Base-by-base conservation (phyloP, 2,888 invertebrate species). In the Ischnus inquisitorius region DNA sequence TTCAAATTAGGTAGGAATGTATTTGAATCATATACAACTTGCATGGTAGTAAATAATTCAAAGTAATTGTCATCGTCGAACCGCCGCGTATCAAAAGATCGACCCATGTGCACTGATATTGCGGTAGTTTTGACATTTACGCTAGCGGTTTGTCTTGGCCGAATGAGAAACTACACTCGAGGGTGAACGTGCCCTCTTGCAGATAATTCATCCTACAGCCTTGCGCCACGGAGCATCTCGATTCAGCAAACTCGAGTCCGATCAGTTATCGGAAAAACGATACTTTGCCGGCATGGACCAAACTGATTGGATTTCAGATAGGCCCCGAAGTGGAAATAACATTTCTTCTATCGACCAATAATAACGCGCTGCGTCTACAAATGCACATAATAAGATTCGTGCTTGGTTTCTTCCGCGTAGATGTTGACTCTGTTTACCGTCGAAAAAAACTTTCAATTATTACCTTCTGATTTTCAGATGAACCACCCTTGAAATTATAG, bases 261-360 rank as follows among this genome's bases (percentile, higher is more conserved):
- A 77, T 77, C 80, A 79, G 80, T 83, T 83, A 83, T 83, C 80
- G 83, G 83, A 83, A 83, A 83, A 80, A 39, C 83, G 80, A 77
- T 83, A 80, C 77, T 80, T 83, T 76, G 64, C 72, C 19, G 65
- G 43, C 34, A 64, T 79, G 72, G 82, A 71, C 41, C 72, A 77
- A 60, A 62, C 64, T 39, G 72, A 83, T 72, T 80, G n/a, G 46
- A 12, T 1, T 80, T 77, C 77, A 80, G 69, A 83, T 77, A 74
- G 80, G 62, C 39, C 46, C 51, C 54, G 68, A 54, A 71, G 78
- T 79, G 69, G 69, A 69, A 79, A 79, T 76, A 83, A 51, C 76
- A 77, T 67, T 74, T 83, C 72, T 77, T 80, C 68, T 39, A 80
- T 43, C 67, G 51, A 67, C 80, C 79, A 83, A 77, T 83, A 80